Percentiles rank a stretch among this genome's conserved stretches.
Conservation (phyloP, 2,113 vertebrate species). For the Rhynchomys soricoides region DNA sequence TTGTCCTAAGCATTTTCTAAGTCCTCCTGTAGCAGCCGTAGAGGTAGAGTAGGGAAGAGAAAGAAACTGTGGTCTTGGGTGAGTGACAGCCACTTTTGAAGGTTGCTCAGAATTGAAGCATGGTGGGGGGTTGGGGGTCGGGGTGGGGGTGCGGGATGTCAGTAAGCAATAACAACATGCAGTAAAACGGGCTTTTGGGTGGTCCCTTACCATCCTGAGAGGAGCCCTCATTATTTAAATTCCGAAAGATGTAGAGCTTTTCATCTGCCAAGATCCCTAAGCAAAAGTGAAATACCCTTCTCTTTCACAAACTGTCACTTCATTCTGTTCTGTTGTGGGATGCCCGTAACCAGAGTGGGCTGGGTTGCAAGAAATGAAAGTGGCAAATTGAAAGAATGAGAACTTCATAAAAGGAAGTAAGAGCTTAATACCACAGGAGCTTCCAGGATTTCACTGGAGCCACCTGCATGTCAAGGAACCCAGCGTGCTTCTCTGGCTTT, state of each 20-base stretch:
- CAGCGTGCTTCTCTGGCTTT: background rate
- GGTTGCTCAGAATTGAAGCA: background rate
- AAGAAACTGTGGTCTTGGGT: background rate
- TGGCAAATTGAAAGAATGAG: slow-evolving; percentile 36
- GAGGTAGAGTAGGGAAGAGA: background rate
- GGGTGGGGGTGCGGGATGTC: too few relatives aligned
- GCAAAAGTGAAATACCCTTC: slow-evolving; percentile 44
- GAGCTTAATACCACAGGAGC: background rate
- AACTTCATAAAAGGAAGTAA: slow-evolving; percentile 66
- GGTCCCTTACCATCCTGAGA: background rate
- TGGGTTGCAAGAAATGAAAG: slow-evolving; percentile 67
- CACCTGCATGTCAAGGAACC: background rate
- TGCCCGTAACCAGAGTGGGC: slow-evolving; percentile 42
- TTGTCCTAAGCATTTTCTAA: background rate
- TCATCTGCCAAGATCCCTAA: slow-evolving; percentile 53
- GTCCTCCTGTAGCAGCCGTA: background rate
- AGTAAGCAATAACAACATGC: fast-evolving
- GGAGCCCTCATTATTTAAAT: slow-evolving; percentile 35
- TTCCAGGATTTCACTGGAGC: background rate
- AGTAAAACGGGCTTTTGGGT: background rate
- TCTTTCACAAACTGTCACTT: slow-evolving; percentile 58
- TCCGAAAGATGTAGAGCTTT: background rate
- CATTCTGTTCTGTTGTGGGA: background rate
- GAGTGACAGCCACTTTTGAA: background rate
- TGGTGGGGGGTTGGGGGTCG: background rate